Evolutionary conservation across 2,113 vertebrate species (phyloP), one percentile per base, ranked within the genome.

Genomic region (Trochalopteron elliotii): DNA sequence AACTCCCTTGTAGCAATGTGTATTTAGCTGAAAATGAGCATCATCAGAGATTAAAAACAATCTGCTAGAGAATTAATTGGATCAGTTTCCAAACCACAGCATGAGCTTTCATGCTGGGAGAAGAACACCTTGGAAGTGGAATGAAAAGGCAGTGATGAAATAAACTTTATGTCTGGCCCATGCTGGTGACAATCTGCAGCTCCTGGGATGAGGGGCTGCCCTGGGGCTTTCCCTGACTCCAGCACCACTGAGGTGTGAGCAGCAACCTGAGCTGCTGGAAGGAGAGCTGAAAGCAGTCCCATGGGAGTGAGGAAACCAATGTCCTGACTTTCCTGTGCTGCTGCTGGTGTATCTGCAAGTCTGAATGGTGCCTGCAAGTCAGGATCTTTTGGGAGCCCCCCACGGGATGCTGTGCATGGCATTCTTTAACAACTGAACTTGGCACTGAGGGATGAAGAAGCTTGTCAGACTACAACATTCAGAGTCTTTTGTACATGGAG

Each of bases 111-210:
- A 2, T 17, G 44, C 39, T 31, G 59, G 64, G 63, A 81, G 40
- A 68, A 69, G 83, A 80, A 2, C 23, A 55, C 37, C 39, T 64
- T 52, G 55, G 40, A n/a, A 55, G 33, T 19, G 23, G n/a, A 37
- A 45, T 9, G 47, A 8, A 16, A 31, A 49, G 56, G 5, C 60
- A 49, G 21, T 3, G 39, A 30, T 37, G 47, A 27, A 53, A 35
- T 15, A 31, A 56, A 13, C 17, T 22, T 33, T 9, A 0, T 13
- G 5, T 21, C 9, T 10, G 17, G 11, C 5, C 30, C 6, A 3
- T 31, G 72, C 24, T 37, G 65, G 5, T 35, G 55, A 5, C 63
- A 50, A 10, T 3, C 3, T 12, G n/a, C 59, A 57, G 31, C 1
- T 63, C 30, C 1, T 45, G 44, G 64, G 64, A 19, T 4, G 19